Evolutionary conservation across 2,797 vertebrate genomes (phyloP), one percentile per base, ranked within the genome.

Genomic region (Halcyon leucocephala): DNA sequence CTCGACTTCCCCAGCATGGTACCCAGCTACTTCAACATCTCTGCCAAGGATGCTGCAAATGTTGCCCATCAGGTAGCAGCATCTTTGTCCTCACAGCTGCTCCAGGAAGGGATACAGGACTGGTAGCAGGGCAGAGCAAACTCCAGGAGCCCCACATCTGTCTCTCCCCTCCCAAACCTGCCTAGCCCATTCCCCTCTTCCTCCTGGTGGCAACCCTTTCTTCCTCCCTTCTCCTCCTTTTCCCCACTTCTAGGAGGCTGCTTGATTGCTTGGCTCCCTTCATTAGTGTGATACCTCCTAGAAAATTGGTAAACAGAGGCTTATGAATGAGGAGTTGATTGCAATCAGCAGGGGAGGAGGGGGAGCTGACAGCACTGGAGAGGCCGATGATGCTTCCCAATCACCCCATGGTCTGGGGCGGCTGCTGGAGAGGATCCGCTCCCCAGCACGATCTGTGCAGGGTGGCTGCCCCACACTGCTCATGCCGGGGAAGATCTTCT

Each of bases 271-370:
- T 57, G 77, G 55, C 66, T 96, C 83, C 91, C 93, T 94, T 97
- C 94, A 90, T 96, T 96, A 97, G 90, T 6, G 10, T 90, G 80
- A 86, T 83, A 91, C 91, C 93, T 96, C 77, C 90, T 64, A 85
- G 70, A 91, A 95, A 95, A 89, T 25, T 82, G 90, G 91, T 96
- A 97, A 96, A 94, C 73, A 93, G 95, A 88, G 82, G 73, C 42
- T 48, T 72, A 85, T 96, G 96, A 97, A 97, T 97, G 96, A 96
- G 83, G 93, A 86, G 80, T 94, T 97, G 97, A 97, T 97, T 97
- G 96, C 97, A 97, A 97, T 97, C 97, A 97, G 97, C 70, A n/a
- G 94, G 95, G 69, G 62, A 94, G 78, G 72, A 74, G 89, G 52
- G 83, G 72, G 74, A 82, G 76, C 72, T 89, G 91, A 95, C 82